Percentiles rank a stretch among this genome's conserved stretches.
phyloP scores from a whole-genome alignment of 1,140 invertebrate species.

The Drosophila hydei region DNA sequence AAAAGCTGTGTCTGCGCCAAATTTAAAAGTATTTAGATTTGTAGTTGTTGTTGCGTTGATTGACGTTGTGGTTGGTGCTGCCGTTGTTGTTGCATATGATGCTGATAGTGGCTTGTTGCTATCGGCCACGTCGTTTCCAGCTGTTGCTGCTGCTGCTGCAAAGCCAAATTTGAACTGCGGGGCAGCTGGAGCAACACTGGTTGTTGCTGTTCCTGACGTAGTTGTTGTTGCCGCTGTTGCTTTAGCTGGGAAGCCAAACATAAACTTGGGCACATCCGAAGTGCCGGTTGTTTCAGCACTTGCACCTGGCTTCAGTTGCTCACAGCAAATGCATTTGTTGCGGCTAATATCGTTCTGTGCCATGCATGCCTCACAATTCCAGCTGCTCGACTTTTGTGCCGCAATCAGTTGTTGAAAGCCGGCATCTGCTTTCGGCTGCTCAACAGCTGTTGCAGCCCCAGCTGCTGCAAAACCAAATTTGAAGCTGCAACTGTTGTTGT shows the following conservation, averaged over 20 bases:
- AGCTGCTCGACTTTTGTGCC: slow-evolving; percentile 84
- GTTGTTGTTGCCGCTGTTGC: slow-evolving; percentile 36
- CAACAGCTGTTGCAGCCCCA: background rate
- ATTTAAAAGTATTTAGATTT: slow-evolving; percentile 6
- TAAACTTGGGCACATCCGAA: slow-evolving; percentile 85
- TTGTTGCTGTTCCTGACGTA: slow-evolving; percentile 21
- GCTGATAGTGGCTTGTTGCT: slow-evolving; percentile 4
- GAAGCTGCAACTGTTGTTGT: background rate
- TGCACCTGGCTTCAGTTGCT: slow-evolving; percentile 86
- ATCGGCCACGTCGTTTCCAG: slow-evolving; percentile 59
- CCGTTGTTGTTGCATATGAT: slow-evolving; percentile 2
- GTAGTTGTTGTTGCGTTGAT: slow-evolving; percentile 1
- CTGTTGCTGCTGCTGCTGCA: slow-evolving; percentile 50
- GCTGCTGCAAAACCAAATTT: slow-evolving; percentile 26
- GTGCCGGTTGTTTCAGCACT: slow-evolving; percentile 55
- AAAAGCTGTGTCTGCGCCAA: background rate
- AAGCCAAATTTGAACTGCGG: slow-evolving; percentile 69
- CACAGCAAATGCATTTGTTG: slow-evolving; percentile 88
- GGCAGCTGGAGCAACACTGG: slow-evolving; percentile 33
- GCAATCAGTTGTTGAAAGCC: slow-evolving; percentile 74
- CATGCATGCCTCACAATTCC: slow-evolving; percentile 89
- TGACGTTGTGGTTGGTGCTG: slow-evolving; percentile 17
- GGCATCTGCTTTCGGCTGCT: slow-evolving; percentile 59
- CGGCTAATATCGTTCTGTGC: slow-evolving; percentile 86
- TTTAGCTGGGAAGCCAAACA: slow-evolving; percentile 55